Conservation (phyloP, 2,797 vertebrate genomes). For the Oryzias dopingdopingensis region DNA sequence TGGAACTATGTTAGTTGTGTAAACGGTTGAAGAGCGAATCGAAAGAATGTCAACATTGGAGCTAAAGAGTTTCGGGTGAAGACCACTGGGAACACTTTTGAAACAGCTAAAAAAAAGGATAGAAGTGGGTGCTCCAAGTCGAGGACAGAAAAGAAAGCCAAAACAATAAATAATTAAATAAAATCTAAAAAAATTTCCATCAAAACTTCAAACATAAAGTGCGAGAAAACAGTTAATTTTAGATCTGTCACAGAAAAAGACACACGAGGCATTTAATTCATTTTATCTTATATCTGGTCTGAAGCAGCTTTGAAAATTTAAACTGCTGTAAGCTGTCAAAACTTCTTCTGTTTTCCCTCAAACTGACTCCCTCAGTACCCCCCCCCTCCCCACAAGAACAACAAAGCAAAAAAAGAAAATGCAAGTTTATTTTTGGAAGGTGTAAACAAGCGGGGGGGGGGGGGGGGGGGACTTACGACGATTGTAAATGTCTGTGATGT, state of each 20-base stretch:
- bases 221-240: constrained; percentile 27
- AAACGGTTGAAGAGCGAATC: too few relatives aligned
- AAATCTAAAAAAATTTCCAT: constrained; percentile 25
- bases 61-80: too few relatives aligned
- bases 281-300: constrained; percentile 41
- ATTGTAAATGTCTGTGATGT: constrained; percentile 69
- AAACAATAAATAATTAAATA: not conserved
- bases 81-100: too few relatives aligned
- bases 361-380: constrained; percentile 68
- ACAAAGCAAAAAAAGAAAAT: constrained; percentile 18
- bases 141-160: not conserved
- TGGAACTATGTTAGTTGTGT: too few relatives aligned
- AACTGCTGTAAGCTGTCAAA: constrained; percentile 55
- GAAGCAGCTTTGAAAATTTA: constrained; percentile 63
- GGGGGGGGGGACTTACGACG: constrained; percentile 10
- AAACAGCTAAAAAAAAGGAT: too few relatives aligned
- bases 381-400: not conserved
- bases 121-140: too few relatives aligned
- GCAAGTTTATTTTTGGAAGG: constrained; percentile 71
- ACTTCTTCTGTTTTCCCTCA: constrained; percentile 50
- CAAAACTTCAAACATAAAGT: not conserved
- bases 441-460: constrained; percentile 49
- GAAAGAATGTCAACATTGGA: too few relatives aligned
- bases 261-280: constrained; percentile 21
- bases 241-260: constrained; percentile 22